These are phyloP conservation scores for Atta colombica DNA, from an alignment of 1,140 invertebrate genomes.

Conservation along the genomic window DNA sequence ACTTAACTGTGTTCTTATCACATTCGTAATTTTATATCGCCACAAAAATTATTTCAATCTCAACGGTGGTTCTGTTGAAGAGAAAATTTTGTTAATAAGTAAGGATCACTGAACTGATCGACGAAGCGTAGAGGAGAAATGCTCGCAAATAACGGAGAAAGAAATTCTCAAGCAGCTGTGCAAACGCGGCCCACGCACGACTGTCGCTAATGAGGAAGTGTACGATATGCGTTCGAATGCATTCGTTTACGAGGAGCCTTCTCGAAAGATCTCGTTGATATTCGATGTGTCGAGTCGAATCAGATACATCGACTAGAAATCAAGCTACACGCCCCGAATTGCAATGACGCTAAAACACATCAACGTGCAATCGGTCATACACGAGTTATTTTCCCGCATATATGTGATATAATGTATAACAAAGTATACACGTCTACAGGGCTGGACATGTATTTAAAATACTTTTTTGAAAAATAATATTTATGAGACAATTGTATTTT, in stretches of 20 bases:
- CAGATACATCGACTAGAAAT: neutral
- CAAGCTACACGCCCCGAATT: slow-evolving; percentile 7
- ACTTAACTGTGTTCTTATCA: neutral
- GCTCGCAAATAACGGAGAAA: slow-evolving; percentile 29
- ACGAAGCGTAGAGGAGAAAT: neutral
- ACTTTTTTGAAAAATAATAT: too few species aligned
- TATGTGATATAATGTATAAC: slow-evolving; percentile 41
- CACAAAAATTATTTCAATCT: slow-evolving; percentile 6
- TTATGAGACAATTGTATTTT: too few species aligned
- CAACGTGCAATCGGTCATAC: neutral
- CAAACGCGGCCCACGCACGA: slow-evolving; percentile 18
- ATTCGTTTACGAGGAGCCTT: slow-evolving; percentile 23
- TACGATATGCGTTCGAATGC: slow-evolving; percentile 35
- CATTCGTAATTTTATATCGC: neutral
- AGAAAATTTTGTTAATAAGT: neutral
- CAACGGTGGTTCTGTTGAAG: neutral
- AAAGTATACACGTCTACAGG: neutral
- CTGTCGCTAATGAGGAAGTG: slow-evolving; percentile 42
- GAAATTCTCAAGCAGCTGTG: slow-evolving; percentile 38
- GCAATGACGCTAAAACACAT: neutral
- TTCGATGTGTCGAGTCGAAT: slow-evolving; percentile 10
- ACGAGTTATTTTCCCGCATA: neutral
- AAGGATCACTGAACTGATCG: slow-evolving; percentile 22
- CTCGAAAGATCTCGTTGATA: slow-evolving; percentile 49
- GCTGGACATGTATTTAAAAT: too few species aligned